Conservation (phyloP, 2,888 invertebrate genomes). For the Nineta flava region DNA sequence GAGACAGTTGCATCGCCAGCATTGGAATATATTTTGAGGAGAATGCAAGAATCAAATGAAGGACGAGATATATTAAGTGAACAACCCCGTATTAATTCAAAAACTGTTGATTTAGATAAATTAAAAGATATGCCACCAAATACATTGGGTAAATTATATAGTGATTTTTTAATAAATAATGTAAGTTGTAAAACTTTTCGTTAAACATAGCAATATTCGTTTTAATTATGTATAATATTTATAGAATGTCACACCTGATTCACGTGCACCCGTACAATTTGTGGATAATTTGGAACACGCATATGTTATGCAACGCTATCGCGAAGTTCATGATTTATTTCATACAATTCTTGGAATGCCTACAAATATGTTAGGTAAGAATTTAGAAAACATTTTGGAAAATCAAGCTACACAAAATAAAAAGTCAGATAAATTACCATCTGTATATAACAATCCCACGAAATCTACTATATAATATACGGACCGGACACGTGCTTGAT, state of each 20-base stretch:
- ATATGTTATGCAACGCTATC: conserved; percentile 93
- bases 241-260: conserved; percentile 82
- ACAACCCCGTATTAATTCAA: conserved; percentile 75
- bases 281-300: conserved; percentile 78
- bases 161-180: conserved; percentile 66
- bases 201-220: conserved; percentile 30
- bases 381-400: not conserved
- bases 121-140: conserved; percentile 57
- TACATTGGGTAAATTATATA: conserved; percentile 76
- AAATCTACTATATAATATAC: not conserved
- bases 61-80: conserved; percentile 60
- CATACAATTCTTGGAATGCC: conserved; percentile 88
- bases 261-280: conserved; percentile 77
- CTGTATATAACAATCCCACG: not conserved
- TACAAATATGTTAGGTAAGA: conserved; percentile 70
- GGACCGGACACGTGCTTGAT: too few species aligned
- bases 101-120: conserved; percentile 56
- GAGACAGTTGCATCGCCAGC: conserved; percentile 74
- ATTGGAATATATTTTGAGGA: conserved; percentile 48
- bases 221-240: conserved; percentile 9
- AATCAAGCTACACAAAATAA: not conserved
- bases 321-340: conserved; percentile 91
- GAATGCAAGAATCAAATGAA: conserved; percentile 63
- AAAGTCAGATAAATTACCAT: not conserved
- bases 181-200: conserved; percentile 24